Evolutionary conservation across 2,797 vertebrate species (phyloP).

Genomic region (Epinephelus awoara): DNA sequence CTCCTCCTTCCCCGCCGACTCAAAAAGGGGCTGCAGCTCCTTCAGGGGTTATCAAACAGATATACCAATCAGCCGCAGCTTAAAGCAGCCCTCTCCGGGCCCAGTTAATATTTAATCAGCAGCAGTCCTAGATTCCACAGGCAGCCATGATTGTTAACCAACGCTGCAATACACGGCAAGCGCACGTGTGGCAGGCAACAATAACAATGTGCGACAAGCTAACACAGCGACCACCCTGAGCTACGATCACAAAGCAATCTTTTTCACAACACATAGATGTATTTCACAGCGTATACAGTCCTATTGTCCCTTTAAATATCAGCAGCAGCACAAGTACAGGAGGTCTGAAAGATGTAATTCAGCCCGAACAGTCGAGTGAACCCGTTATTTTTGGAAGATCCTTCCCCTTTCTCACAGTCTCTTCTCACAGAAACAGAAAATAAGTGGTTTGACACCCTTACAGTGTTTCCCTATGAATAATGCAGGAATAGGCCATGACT

Average conservation of each 20-base stretch:
- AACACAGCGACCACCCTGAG: constrained; percentile 22
- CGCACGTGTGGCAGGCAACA: constrained; percentile 42
- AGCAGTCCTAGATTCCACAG: constrained; percentile 82
- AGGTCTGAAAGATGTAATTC: constrained; percentile 36
- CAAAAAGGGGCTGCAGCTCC: constrained; percentile 66
- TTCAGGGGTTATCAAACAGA: constrained; percentile 80
- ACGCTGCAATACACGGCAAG: constrained; percentile 33
- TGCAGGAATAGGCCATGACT: constrained; percentile 53
- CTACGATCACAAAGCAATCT: constrained; percentile 23
- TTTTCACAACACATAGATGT: constrained; percentile 11
- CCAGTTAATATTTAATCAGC: constrained; percentile 85
- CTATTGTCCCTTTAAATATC: constrained; percentile 34
- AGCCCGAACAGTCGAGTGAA: constrained; percentile 30
- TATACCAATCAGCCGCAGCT: constrained; percentile 80
- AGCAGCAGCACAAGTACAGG: constrained; percentile 3
- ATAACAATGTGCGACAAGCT: constrained; percentile 33
- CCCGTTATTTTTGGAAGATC: constrained; percentile 31
- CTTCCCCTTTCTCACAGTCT: constrained; percentile 32
- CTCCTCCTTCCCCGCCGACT: constrained; percentile 34
- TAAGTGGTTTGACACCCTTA: constrained; percentile 52
- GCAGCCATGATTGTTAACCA: constrained; percentile 76
- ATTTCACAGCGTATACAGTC: constrained; percentile 19
- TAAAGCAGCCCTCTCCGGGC: constrained; percentile 74
- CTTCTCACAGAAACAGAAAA: constrained; percentile 41
- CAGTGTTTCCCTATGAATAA: constrained; percentile 65